Evolutionary conservation across 2,113 vertebrate species (phyloP).

Genomic region (Nothoprocta pentlandii): DNA sequence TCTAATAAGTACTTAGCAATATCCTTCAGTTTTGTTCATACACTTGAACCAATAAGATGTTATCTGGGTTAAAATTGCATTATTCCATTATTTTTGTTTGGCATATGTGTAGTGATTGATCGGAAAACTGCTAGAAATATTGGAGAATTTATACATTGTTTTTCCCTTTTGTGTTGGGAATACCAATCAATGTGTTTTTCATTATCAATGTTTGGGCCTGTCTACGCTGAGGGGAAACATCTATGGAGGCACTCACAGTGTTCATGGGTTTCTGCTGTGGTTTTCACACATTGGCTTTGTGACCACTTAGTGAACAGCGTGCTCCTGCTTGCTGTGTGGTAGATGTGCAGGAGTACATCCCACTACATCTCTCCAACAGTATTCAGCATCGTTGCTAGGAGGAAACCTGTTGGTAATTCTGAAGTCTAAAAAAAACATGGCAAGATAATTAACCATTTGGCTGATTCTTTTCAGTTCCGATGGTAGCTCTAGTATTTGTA

Average conservation of each 20-base stretch:
- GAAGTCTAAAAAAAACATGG: neutral
- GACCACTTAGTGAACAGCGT: neutral
- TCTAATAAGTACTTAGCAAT: neutral
- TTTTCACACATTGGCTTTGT: neutral
- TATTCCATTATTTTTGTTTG: slow-evolving; percentile 34
- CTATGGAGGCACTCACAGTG: neutral
- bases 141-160: neutral
- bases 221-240: neutral
- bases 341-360: neutral
- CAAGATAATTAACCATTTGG: neutral
- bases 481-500: neutral
- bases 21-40: neutral
- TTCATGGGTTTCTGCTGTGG: slow-evolving; percentile 1
- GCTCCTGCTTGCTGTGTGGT: neutral
- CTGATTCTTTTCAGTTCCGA: neutral
- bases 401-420: neutral
- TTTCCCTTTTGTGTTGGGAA: neutral
- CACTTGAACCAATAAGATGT: neutral
- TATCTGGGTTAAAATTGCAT: neutral
- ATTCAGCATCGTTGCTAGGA: neutral
- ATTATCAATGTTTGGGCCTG: neutral
- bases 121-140: neutral
- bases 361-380: neutral
- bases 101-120: neutral
- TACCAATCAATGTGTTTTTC: neutral